Evolutionary conservation across 2,888 invertebrate genomes (phyloP).

Genomic region (Lypha dubia): DNA sequence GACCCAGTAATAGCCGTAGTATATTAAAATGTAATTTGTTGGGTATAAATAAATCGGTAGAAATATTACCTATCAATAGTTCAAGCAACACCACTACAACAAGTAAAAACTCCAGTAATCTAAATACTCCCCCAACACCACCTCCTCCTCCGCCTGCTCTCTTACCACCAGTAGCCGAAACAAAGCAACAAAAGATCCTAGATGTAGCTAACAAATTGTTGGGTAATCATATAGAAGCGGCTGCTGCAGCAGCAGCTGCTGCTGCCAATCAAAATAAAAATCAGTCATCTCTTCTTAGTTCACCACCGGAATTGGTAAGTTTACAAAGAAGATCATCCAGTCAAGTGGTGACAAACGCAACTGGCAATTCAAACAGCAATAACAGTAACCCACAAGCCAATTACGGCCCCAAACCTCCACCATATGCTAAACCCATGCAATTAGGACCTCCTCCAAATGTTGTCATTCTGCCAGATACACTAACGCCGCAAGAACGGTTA

Average conservation of each 20-base stretch:
- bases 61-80: constrained; percentile 79
- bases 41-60: constrained; percentile 78
- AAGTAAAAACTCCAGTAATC: constrained; percentile 38
- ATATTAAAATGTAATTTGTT: constrained; percentile 81
- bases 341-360: constrained; percentile 60
- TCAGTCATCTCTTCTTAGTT: constrained; percentile 75
- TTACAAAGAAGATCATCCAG: constrained; percentile 83
- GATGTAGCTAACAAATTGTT: constrained; percentile 80
- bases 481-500: constrained; percentile 83
- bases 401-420: constrained; percentile 74
- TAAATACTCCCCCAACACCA: constrained; percentile 21
- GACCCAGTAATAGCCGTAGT: constrained; percentile 79
- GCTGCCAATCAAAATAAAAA: constrained; percentile 63
- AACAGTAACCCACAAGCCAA: constrained; percentile 50
- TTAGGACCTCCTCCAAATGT: constrained; percentile 79
- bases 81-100: constrained; percentile 34
- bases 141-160: constrained; percentile 42
- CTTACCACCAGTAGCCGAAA: constrained; percentile 65
- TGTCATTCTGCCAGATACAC: constrained; percentile 81
- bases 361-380: constrained; percentile 26
- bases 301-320: constrained; percentile 86
- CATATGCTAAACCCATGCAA: constrained; percentile 73
- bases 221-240: constrained; percentile 76
- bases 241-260: constrained; percentile 72
- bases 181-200: constrained; percentile 81